Evolutionary conservation across 2,113 vertebrate species (phyloP).

Genomic region (Pongo pygmaeus): DNA sequence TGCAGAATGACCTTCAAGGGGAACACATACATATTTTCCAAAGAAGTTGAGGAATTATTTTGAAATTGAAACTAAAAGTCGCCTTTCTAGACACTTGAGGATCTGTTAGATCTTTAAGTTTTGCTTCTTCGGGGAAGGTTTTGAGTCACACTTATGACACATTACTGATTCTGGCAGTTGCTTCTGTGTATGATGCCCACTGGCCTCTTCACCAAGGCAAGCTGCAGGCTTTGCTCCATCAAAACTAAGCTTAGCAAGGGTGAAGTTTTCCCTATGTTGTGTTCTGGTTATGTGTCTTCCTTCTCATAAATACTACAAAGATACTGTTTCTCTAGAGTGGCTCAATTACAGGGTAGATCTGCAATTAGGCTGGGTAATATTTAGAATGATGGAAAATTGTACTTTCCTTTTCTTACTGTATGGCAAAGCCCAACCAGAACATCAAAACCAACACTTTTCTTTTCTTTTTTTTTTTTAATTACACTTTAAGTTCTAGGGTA

Average conservation of each 20-base stretch:
- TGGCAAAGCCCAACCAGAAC: not conserved
- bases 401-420: not conserved
- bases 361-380: not conserved
- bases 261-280: not conserved
- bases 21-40: not conserved
- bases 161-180: not conserved
- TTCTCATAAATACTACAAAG: not conserved
- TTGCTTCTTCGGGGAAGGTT: constrained; percentile 20
- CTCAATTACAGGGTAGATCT: fast-evolving
- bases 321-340: not conserved
- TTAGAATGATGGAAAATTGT: not conserved
- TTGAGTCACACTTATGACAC: not conserved
- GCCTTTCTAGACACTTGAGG: not conserved
- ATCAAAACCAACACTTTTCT: not conserved
- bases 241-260: not conserved
- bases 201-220: not conserved
- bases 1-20: not conserved
- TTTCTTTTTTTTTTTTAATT: too few relatives aligned
- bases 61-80: constrained; percentile 14
- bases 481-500: too few relatives aligned
- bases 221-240: not conserved
- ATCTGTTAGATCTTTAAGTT: not conserved
- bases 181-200: not conserved
- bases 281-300: not conserved
- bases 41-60: not conserved